Evolutionary conservation across 2,797 vertebrate species (phyloP), one percentile per base, ranked within the genome.

Genomic region (Tiaroga cobitis): DNA sequence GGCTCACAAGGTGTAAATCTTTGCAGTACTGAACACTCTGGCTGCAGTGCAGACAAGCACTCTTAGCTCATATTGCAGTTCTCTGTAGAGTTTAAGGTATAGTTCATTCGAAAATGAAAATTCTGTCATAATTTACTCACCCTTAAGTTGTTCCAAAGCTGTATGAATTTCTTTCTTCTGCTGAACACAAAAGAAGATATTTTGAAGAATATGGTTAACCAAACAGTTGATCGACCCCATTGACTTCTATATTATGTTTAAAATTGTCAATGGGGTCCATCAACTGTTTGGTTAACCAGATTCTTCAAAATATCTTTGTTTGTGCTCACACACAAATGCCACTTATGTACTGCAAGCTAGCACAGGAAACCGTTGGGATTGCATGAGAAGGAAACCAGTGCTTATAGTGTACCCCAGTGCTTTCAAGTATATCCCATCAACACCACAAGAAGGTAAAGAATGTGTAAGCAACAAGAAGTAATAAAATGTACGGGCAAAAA

Each of bases 261-360:
- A 43, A 43, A 3, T 3, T 0, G 11, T 43, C 43, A 43, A 15
- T 46, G 43, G 43, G 43, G 3, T 46, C 11, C 43, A 46, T 46
- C 43, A 46, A 13, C 11, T 13, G 43, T 46, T 46, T 46, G 11
- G 43, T 46, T 46, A 46, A 1, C 43, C 43, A 46, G 3, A 46
- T 46, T 46, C 43, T 46, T 46, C 11, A 4, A 46, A 46, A 46
- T 46, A 46, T 46, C 43, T 13, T 46, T 3, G 11, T 13, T 13
- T 46, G 43, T 46, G 72, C 39, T 84, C 26, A 80, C 34, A 87
- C 80, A 87, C 65, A 87, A 46, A 78, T 65, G 34, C 41, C 75
- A 70, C 49, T 87, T 81, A 82, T 51, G 68, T 41, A 37, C 74
- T 80, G 19, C 39, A 76, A 54, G 68, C 68, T 85, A 65, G 68